Percentiles rank a stretch among this genome's conserved stretches.
Evolutionary conservation across 2,888 invertebrate genomes (phyloP).

Genomic region (Merodon equestris): DNA sequence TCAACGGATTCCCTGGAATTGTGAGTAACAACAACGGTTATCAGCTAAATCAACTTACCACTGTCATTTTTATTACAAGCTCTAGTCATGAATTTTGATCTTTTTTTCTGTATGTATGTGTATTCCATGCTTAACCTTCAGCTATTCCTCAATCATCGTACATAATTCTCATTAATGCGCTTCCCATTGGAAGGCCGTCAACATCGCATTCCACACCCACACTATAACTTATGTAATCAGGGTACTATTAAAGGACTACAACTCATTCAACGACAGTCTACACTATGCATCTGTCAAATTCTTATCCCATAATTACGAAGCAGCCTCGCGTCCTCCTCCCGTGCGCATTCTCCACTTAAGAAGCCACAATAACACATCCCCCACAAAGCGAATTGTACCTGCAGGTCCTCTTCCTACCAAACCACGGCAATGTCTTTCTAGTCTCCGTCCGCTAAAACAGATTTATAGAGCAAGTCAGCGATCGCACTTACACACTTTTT

Average conservation of each 20-base stretch:
- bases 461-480: constrained; percentile 64
- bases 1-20: too few species aligned
- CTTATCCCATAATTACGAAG: constrained; percentile 45
- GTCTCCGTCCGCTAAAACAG: constrained; percentile 32
- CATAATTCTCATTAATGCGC: too few species aligned
- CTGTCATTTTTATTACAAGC: too few species aligned
- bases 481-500: constrained; percentile 68
- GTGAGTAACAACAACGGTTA: too few species aligned
- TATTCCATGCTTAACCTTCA: too few species aligned
- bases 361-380: constrained; percentile 40
- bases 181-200: too few species aligned
- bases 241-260: constrained; percentile 40
- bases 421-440: constrained; percentile 10
- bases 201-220: constrained; percentile 16
- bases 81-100: too few species aligned
- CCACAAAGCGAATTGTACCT: constrained; percentile 8
- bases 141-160: too few species aligned
- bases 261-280: constrained; percentile 36
- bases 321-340: constrained; percentile 7
- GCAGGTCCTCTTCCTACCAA: not conserved
- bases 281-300: constrained; percentile 37
- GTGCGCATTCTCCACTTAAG: constrained; percentile 34
- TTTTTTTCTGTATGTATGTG: too few species aligned
- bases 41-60: too few species aligned
- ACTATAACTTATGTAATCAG: constrained; percentile 32